These are phyloP conservation scores for Oxystoma pomonae DNA, from an alignment of 2,888 invertebrate species.

Conservation along the genomic window DNA sequence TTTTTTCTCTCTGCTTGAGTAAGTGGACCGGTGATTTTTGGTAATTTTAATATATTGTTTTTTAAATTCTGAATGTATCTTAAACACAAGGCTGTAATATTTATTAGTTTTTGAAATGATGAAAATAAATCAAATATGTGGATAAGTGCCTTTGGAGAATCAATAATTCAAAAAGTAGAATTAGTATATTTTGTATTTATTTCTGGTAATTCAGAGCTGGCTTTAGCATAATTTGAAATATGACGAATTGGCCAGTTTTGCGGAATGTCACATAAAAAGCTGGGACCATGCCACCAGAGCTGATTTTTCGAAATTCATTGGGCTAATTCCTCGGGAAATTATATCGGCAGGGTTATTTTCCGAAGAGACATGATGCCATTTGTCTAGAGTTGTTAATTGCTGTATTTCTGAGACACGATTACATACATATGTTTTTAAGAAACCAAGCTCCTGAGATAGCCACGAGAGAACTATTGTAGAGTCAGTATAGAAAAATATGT, in stretches of 20 bases:
- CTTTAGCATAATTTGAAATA: conserved; percentile 1
- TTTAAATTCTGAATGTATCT: neutral
- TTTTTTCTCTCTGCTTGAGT: neutral
- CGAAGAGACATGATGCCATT: conserved; percentile 14
- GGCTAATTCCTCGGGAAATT: conserved; percentile 13
- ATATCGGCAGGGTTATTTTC: conserved; percentile 18
- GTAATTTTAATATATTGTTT: neutral
- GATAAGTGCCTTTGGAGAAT: no score
- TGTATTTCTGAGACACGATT: conserved; percentile 18
- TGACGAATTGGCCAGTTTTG: conserved; percentile 2
- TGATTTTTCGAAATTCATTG: conserved; percentile 4
- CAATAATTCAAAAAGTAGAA: neutral
- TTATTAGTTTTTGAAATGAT: neutral
- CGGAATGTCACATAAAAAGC: conserved; percentile 3
- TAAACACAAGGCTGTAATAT: neutral
- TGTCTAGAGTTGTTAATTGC: neutral
- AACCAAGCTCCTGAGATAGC: conserved; percentile 8
- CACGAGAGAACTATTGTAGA: conserved; percentile 18
- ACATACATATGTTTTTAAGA: conserved; percentile 15
- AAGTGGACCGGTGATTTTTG: neutral
- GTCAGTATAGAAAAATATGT: no score
- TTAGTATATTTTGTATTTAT: neutral
- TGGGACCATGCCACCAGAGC: conserved; percentile 18
- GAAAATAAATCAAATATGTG: neutral
- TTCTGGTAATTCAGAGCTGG: neutral